Evolutionary conservation across 2,113 vertebrate species (phyloP).

Genomic region (Oophaga pumilio): DNA sequence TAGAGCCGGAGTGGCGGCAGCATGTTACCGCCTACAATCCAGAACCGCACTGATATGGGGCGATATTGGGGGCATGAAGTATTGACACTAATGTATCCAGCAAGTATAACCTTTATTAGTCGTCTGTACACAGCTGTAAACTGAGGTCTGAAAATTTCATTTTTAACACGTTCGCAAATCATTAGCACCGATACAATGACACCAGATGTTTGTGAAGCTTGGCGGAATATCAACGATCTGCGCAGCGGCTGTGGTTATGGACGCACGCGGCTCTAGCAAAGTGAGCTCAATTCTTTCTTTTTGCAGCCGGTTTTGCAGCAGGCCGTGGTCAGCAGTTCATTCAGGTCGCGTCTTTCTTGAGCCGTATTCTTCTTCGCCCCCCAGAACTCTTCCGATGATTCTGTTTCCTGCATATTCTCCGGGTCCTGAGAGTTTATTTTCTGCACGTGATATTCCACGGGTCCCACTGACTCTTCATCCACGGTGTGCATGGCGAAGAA

Average conservation of each 20-base stretch:
- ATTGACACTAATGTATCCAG: neutral
- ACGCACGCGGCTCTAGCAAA: slow-evolving; percentile 63
- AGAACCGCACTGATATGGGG: neutral
- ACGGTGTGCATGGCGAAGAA: slow-evolving; percentile 8
- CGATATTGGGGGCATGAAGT: neutral
- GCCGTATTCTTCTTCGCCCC: accelerated
- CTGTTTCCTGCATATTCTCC: neutral
- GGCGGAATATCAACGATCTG: neutral
- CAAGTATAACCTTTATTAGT: slow-evolving; percentile 23
- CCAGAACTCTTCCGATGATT: neutral
- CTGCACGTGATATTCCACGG: accelerated
- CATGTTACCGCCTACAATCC: neutral
- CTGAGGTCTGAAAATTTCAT: slow-evolving; percentile 15
- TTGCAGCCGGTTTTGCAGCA: slow-evolving; percentile 72
- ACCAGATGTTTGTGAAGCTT: neutral
- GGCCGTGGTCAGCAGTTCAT: slow-evolving; percentile 55
- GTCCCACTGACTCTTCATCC: accelerated
- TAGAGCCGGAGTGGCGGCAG: neutral
- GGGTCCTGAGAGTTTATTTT: neutral
- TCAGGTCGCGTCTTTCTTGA: slow-evolving; percentile 24
- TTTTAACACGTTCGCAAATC: neutral
- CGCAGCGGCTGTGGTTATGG: too few species aligned
- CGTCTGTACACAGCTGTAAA: neutral
- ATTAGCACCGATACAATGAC: neutral
- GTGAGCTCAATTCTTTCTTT: slow-evolving; percentile 62